Evolutionary conservation across 2,888 invertebrate species (phyloP), one percentile per base, ranked within the genome.

Genomic region (Asteroscopus sphinx): DNA sequence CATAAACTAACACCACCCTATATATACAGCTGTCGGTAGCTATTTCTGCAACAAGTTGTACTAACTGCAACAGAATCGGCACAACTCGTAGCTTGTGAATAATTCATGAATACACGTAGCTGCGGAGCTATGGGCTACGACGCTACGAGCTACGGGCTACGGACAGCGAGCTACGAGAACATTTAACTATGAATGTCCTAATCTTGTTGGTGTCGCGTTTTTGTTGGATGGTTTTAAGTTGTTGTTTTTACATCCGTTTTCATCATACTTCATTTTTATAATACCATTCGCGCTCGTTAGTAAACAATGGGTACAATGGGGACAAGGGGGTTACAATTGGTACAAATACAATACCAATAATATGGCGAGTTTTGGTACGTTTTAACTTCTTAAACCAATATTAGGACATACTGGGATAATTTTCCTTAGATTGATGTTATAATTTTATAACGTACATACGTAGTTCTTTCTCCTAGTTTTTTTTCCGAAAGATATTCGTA

Each of bases 41-140:
- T 71, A 74, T 72, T 59, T 55, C 59, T 53, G 68, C 75, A 73
- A 73, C 73, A 73, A 73, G 75, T 73, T 59, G 66, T 62, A 53
- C 62, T 67, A 74, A 72, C 58, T 74, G 73, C 58, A 58, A 54
- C 75, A 55, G 71, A 70, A 74, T 74, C 56, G 71, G 67, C 67
- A 70, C 71, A 56, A 61, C 61, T 63, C 71, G 44, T 56, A 54
- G 71, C 25, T 37, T 32, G 56, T 72, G 71, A 74, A 72, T 72
- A 72, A 72, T 72, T 72, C 75, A 72, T 60, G 47, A 54, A 65
- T 36, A 48, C 36, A 28, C 46, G 63, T 60, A 60, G 58, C 63
- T 59, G 56, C 60, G 60, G 45, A 15, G 21, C 21, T 21, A 21
- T 6, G 21, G 5, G 39, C 45, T 59, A 68, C 53, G 58, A 9